phyloP scores from a whole-genome alignment of 2,113 vertebrate genomes.

The Pan paniscus region DNA sequence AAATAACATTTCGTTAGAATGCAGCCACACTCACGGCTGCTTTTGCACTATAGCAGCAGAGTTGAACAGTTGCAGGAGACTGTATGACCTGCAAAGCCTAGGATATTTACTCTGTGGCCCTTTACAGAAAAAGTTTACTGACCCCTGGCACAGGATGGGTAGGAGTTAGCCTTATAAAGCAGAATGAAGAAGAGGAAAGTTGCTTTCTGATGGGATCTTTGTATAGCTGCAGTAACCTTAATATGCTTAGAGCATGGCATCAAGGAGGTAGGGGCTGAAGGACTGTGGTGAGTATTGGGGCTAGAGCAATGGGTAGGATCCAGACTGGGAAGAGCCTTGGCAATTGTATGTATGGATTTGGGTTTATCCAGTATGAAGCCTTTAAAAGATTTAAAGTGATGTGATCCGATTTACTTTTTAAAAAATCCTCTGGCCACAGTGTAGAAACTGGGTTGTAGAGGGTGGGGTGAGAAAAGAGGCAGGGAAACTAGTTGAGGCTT shows the following conservation, averaged over 20 bases:
- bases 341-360: not conserved
- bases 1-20: not conserved
- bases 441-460: not conserved
- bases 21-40: not conserved
- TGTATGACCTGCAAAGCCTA: not conserved
- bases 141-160: not conserved
- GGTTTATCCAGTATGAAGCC: not conserved
- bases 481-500: not conserved
- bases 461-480: not conserved
- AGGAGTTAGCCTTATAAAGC: not conserved
- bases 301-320: not conserved
- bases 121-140: not conserved
- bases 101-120: not conserved
- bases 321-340: not conserved
- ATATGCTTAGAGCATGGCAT: not conserved
- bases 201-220: not conserved
- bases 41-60: not conserved
- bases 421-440: not conserved
- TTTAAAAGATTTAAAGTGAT: conserved; percentile 21
- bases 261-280: not conserved
- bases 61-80: not conserved
- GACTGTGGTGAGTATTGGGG: not conserved
- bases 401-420: not conserved
- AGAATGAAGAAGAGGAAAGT: not conserved
- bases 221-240: not conserved